Evolutionary conservation across 2,113 vertebrate species (phyloP), one percentile per base, ranked within the genome.

Genomic region (Hydrolagus affinis): DNA sequence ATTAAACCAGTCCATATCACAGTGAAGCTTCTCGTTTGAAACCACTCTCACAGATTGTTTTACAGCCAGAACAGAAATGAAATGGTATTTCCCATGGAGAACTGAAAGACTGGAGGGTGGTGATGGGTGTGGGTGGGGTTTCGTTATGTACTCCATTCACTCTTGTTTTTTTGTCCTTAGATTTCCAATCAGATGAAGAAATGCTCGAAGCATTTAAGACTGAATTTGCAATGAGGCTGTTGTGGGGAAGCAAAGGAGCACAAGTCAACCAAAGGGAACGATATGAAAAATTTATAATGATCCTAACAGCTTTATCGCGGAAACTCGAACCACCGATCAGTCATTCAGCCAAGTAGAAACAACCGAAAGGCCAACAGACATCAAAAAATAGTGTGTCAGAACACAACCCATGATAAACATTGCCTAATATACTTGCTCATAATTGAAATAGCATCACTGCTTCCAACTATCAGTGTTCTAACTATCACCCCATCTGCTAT

Each of bases 211-310:
- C 98, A 88, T 94, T 98, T 85, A 96, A 90, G 91, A 99, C 98
- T 0, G 98, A 99, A 92, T 99, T 99, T 90, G 97, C 98, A 89
- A 94, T 98, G 90, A 92, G 97, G 88, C 89, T 99, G 90, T 93
- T 99, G 1, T 99, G 98, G 98, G 98, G 98, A 86, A 98, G 96
- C 89, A 96, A 97, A 86, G 98, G 97, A 32, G 97, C 97, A 0
- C 88, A 95, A 7, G 97, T 99, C 85, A 96, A 95, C 90, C 96
- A 98, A 88, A 92, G 89, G 0, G 97, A 99, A 87, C 91, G 98
- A 91, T 97, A 96, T 0, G 92, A 94, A 89, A 99, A 99, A 88
- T 99, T 99, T 91, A 95, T 88, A 89, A 96, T 97, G 92, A 99
- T 99, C 89, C 93, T 99, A 89, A 98, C 95, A 0, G 98, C 95